A percentile compares a stretch with the other conserved stretches of the same genome.
Conservation (phyloP, 2,888 invertebrate genomes). For the Chymomyza procnemis region DNA sequence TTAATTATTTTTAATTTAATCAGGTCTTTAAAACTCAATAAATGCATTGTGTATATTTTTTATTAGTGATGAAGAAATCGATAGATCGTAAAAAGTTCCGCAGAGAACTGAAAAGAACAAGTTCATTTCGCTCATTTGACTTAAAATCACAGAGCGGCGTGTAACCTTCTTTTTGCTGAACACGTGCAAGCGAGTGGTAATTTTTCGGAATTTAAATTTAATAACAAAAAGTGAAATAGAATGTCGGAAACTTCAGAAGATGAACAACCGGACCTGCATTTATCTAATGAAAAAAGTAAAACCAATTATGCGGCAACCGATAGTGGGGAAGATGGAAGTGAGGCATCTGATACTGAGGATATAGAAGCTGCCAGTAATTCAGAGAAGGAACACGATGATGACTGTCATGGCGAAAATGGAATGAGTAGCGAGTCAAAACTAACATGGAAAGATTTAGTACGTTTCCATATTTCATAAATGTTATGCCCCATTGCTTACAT, state of each 20-base stretch:
- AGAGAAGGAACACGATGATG: constrained; percentile 8
- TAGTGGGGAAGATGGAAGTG: constrained; percentile 32
- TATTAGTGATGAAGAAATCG: too few species aligned
- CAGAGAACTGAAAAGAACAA: background rate
- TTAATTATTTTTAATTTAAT: too few species aligned
- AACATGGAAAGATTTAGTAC: constrained; percentile 83
- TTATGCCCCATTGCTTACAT: background rate
- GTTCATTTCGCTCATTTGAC: background rate
- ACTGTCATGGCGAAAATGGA: constrained; percentile 33
- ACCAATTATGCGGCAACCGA: constrained; percentile 34
- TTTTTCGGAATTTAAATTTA: background rate
- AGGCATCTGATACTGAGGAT: too few species aligned
- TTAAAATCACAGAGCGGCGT: background rate
- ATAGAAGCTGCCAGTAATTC: constrained; percentile 1
- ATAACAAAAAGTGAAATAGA: constrained; percentile 31
- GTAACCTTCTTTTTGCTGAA: constrained; percentile 21
- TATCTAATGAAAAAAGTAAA: constrained; percentile 55
- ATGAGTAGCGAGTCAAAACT: constrained; percentile 48
- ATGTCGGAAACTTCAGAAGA: constrained; percentile 76
- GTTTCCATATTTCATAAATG: constrained; percentile 33
- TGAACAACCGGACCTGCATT: constrained; percentile 53
- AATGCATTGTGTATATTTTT: too few species aligned
- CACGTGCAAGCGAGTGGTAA: constrained; percentile 45
- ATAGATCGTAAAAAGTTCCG: too few species aligned
- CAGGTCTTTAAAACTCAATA: too few species aligned